Percentiles rank a stretch among this genome's conserved stretches.
Conservation (phyloP, 2,113 vertebrate genomes). For the Lamprologus lemairii region DNA sequence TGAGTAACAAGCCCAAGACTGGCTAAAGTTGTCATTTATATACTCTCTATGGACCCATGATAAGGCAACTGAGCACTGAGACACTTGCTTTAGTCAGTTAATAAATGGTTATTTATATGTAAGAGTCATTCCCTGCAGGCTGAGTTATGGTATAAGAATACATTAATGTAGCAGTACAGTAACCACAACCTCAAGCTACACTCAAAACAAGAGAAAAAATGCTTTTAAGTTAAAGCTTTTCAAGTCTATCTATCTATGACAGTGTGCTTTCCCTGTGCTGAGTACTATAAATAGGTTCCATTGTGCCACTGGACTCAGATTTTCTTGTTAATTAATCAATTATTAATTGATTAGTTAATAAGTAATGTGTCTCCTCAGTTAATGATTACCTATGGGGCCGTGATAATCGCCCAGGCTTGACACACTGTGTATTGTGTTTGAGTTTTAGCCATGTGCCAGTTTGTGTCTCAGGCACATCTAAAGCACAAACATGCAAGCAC, state of each 20-base stretch:
- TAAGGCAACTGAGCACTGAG: background rate
- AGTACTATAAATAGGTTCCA: slow-evolving; percentile 41
- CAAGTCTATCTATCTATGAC: background rate
- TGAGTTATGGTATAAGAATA: background rate
- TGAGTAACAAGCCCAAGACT: background rate
- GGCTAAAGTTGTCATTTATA: background rate
- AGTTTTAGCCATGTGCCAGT: background rate
- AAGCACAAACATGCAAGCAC: background rate
- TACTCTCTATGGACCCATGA: background rate
- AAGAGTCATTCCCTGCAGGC: background rate
- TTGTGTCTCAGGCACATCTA: background rate
- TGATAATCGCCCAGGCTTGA: background rate
- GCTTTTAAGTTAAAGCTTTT: background rate
- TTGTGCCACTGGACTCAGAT: slow-evolving; percentile 22
- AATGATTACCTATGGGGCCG: slow-evolving; percentile 42
- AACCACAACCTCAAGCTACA: background rate
- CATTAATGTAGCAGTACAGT: background rate
- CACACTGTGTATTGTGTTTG: background rate
- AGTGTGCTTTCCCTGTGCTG: background rate
- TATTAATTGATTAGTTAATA: slow-evolving; percentile 57
- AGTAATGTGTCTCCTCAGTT: slow-evolving; percentile 58
- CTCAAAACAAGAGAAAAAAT: background rate
- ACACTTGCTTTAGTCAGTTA: background rate
- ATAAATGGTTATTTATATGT: background rate
- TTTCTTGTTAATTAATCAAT: slow-evolving; percentile 59